A percentile compares a stretch with the other conserved stretches of the same genome.
phyloP scores from a whole-genome alignment of 2,797 vertebrate genomes.

The Hoplostethus mediterraneus region DNA sequence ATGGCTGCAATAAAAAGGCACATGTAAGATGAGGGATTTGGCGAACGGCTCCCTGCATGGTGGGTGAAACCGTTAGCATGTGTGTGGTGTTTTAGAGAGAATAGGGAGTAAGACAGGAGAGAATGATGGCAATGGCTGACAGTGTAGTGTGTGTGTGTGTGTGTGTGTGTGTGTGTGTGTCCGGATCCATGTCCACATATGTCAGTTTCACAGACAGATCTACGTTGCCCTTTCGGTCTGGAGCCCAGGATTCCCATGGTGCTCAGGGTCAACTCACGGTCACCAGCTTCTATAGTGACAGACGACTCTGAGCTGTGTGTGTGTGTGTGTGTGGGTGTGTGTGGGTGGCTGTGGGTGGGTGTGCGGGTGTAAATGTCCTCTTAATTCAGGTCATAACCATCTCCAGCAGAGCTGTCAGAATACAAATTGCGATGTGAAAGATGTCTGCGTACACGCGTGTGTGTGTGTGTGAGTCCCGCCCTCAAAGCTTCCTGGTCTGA shows the following conservation, averaged over 20 bases:
- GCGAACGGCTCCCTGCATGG: slow-evolving; percentile 28
- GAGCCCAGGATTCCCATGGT: slow-evolving; percentile 45
- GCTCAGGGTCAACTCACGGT: slow-evolving; percentile 55
- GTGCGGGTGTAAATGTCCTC: slow-evolving; percentile 12
- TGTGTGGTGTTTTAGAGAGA: neutral
- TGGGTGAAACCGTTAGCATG: slow-evolving; percentile 33
- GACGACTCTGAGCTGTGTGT: slow-evolving; percentile 23
- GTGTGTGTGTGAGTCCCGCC: neutral
- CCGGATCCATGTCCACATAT: neutral
- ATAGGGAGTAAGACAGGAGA: neutral
- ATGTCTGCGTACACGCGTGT: slow-evolving; percentile 18
- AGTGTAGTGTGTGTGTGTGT: neutral
- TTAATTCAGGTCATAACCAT: slow-evolving; percentile 48
- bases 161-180: slow-evolving; percentile 5
- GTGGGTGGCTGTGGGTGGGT: neutral
- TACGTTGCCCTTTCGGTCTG: slow-evolving; percentile 44
- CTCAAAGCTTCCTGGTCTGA: neutral
- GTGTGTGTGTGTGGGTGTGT: slow-evolving; percentile 4
- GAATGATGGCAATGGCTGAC: neutral
- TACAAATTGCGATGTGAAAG: slow-evolving; percentile 37
- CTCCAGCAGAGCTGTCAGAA: slow-evolving; percentile 38
- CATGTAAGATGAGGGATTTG: slow-evolving; percentile 36
- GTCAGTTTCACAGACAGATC: slow-evolving; percentile 32
- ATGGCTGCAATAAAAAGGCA: slow-evolving; percentile 45
- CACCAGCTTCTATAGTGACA: slow-evolving; percentile 33